Conservation (phyloP, 2,113 vertebrate genomes). For the Erinaceus europaeus region DNA sequence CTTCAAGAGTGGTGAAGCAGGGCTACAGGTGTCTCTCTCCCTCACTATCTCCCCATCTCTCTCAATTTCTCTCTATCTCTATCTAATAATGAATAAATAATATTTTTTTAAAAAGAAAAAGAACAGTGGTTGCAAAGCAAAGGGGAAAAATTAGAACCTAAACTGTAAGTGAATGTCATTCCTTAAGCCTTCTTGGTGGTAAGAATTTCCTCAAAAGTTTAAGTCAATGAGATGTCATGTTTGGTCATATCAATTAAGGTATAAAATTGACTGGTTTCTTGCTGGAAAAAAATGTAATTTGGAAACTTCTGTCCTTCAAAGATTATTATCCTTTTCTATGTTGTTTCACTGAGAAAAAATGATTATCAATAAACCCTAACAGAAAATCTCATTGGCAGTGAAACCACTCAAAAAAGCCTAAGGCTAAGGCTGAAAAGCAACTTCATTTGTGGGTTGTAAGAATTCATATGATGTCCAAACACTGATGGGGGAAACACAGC, state of each 20-base stretch:
- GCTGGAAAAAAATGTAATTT: not conserved
- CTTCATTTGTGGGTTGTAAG: not conserved
- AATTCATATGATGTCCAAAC: not conserved
- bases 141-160: not conserved
- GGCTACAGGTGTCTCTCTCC: no score
- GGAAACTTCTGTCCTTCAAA: not conserved
- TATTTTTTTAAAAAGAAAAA: no score
- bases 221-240: not conserved
- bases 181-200: not conserved
- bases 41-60: no score
- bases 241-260: constrained; percentile 6
- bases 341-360: not conserved
- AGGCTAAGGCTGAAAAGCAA: not conserved
- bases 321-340: not conserved
- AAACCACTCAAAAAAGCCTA: not conserved
- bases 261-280: not conserved
- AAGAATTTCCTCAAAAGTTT: not conserved
- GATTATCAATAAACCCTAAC: not conserved
- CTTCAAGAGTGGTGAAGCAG: no score
- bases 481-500: not conserved
- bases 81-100: no score
- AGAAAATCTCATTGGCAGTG: not conserved
- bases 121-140: not conserved
- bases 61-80: no score
- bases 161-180: not conserved